phyloP scores from a whole-genome alignment of 2,113 vertebrate genomes.

The Scomber scombrus region DNA sequence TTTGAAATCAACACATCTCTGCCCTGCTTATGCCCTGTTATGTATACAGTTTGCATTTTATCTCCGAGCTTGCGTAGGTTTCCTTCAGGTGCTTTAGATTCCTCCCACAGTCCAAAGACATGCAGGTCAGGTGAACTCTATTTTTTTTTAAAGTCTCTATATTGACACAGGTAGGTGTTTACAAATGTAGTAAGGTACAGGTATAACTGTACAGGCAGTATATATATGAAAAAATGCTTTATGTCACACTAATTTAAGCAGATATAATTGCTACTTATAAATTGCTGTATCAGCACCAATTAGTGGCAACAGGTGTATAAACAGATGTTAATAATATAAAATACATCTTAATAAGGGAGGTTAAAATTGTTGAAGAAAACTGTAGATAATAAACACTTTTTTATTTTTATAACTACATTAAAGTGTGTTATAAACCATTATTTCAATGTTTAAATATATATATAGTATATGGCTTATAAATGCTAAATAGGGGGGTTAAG shows the following conservation, averaged over 20 bases:
- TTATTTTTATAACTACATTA: too few relatives aligned
- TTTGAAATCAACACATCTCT: neutral
- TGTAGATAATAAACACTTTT: neutral
- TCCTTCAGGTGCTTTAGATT: slow-evolving; percentile 30
- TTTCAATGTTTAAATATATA: neutral
- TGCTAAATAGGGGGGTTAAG: neutral
- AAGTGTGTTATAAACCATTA: neutral
- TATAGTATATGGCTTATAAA: neutral
- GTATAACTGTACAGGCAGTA: too few relatives aligned
- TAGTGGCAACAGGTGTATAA: too few relatives aligned
- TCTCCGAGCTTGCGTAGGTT: slow-evolving; percentile 21
- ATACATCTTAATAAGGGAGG: too few relatives aligned
- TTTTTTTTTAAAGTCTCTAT: neutral
- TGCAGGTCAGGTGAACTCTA: slow-evolving; percentile 17
- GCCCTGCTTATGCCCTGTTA: too few relatives aligned
- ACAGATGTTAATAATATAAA: too few relatives aligned
- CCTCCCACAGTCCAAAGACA: slow-evolving; percentile 26
- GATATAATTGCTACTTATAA: too few relatives aligned
- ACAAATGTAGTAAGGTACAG: neutral
- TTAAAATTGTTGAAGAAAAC: too few relatives aligned
- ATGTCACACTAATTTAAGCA: too few relatives aligned
- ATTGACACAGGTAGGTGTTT: neutral
- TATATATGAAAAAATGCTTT: too few relatives aligned
- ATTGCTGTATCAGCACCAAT: too few relatives aligned
- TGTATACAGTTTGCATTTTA: neutral